Conservation (phyloP, 92 coral and sea anemone genomes). For the Epizoanthus stellaris region DNA sequence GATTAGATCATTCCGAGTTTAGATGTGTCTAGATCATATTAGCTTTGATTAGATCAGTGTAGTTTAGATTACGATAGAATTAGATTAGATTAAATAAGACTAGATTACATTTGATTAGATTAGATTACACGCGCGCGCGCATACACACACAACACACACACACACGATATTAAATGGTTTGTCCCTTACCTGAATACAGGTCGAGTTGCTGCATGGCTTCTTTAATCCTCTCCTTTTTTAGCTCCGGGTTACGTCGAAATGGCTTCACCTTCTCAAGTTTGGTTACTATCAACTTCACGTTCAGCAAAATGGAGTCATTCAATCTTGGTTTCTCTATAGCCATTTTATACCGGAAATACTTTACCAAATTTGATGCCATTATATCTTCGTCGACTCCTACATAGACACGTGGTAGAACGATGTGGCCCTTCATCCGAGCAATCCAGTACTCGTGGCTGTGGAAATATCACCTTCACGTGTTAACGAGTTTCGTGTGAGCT, state of each 20-base stretch:
- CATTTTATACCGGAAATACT: constrained; percentile 3
- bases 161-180: no score
- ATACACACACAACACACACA: no score
- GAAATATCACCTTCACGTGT: neutral
- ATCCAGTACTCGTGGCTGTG: constrained; percentile 3
- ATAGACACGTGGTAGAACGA: constrained; percentile 15
- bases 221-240: neutral
- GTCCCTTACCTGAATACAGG: neutral
- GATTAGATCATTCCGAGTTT: no score
- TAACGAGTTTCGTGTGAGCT: no score
- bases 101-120: no score
- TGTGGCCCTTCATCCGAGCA: neutral
- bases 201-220: constrained; percentile 13
- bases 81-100: no score
- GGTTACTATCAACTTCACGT: neutral
- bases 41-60: no score
- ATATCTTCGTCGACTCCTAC: neutral
- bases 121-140: no score
- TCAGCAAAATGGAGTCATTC: neutral
- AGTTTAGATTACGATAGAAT: no score
- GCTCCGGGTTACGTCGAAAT: neutral
- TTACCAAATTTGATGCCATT: constrained; percentile 14
- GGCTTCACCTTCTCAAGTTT: constrained; percentile 28
- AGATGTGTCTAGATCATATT: no score
- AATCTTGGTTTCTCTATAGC: constrained; percentile 10